Percentiles rank a stretch among this genome's conserved stretches.
Conservation (phyloP, 2,888 invertebrate species). For the Leptogaster cylindrica region DNA sequence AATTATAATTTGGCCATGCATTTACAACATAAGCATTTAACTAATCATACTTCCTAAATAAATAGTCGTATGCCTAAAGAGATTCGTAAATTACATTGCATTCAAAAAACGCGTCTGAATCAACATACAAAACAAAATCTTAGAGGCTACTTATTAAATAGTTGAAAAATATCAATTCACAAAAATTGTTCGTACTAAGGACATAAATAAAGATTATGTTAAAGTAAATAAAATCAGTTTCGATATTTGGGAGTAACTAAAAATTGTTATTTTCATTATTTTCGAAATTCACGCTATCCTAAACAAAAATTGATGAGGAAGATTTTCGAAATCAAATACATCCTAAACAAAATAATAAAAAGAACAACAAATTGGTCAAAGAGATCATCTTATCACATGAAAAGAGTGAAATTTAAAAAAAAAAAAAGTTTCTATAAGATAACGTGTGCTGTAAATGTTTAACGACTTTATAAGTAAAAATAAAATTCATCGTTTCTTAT, state of each 20-base stretch:
- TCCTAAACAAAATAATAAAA: too few species aligned
- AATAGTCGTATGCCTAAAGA: not conserved
- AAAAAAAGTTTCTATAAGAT: constrained; percentile 5
- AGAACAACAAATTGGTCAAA: constrained; percentile 35
- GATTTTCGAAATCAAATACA: constrained; percentile 16
- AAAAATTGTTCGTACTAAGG: not conserved
- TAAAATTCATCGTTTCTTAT: constrained; percentile 31
- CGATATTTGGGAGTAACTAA: too few species aligned
- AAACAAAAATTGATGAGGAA: not conserved
- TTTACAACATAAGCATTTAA: too few species aligned
- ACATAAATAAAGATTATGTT: too few species aligned
- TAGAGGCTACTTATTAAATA: too few species aligned
- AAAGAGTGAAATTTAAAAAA: constrained; percentile 9
- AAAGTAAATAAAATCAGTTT: too few species aligned
- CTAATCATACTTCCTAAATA: constrained; percentile 2
- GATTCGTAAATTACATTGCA: constrained; percentile 1
- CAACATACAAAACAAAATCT: too few species aligned
- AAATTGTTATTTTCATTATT: too few species aligned
- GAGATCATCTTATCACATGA: constrained; percentile 38
- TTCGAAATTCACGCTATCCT: too few species aligned
- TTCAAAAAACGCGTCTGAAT: not conserved
- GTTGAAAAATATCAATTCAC: too few species aligned
- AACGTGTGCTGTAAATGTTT: constrained; percentile 23
- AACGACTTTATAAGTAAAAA: constrained; percentile 32
- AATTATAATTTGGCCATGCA: constrained; percentile 22